Base-by-base conservation (phyloP, 1,140 invertebrate species). In the Drosophila persimilis region DNA sequence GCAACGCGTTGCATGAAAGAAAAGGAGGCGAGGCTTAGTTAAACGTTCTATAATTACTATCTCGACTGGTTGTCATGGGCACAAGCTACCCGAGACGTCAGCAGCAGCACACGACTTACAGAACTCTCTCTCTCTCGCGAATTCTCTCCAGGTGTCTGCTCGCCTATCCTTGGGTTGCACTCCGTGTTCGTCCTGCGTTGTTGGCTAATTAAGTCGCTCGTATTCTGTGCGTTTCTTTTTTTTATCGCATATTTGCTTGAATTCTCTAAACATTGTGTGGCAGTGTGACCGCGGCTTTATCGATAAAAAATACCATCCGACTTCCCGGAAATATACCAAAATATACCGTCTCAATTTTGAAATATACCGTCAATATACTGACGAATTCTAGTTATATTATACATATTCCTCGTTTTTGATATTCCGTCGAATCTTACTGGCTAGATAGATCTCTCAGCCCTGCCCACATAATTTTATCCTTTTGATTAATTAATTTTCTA, bases 181-280 rank as follows among this genome's bases (percentile, higher is more conserved):
- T 71, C 47, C 55, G 53, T 52, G 46, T 50, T 26, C 35, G 53
- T 58, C 22, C 29, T 24, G 29, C n/a, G 9, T 51, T 46, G 8
- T 35, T 24, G n/a, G 45, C 52, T 64, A 55, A 31, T 22, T 60
- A 57, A 46, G 54, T 55, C 43, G 59, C 59, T 61, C 43, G 47
- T 50, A 57, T 77, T 17, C 70, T 81, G 79, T 81, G 74, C 64
- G 74, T 83, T 64, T 51, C 56, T 61, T 74, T 51, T 51, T 43
- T 46, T 83, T 64, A 81, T 83, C 74, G 83, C 79, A 81, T 77
- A 83, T 66, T 76, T 48, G 56, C 50, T 50, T 39, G 48, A 73
- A 46, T 67, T 51, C 66, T 63, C 43, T 71, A 72, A 72, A 29
- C 56, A 75, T 72, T 63, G 73, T 61, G 50, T 20, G 17, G 17